Evolutionary conservation across 1,140 invertebrate genomes (phyloP).

Genomic region (Zaprionus kolodkinae): DNA sequence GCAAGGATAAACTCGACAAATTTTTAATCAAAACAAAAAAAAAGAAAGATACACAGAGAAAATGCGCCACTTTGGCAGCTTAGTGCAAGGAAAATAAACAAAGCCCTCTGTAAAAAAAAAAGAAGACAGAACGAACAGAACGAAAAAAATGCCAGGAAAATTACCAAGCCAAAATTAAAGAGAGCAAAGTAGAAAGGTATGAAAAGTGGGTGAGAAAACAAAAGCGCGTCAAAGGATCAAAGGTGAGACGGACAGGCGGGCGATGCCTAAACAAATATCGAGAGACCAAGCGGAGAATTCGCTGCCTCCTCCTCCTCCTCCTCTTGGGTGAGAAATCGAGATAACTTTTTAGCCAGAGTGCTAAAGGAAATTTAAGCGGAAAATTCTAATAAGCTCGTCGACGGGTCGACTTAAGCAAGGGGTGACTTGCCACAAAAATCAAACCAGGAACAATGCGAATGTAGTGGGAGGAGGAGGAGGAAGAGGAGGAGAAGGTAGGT

Average conservation of each 20-base stretch:
- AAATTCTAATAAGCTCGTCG: conserved; percentile 79
- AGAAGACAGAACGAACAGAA: neutral
- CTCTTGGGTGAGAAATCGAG: conserved; percentile 46
- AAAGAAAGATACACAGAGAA: conserved; percentile 51
- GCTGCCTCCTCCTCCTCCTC: too few relatives aligned
- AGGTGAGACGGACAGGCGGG: conserved; percentile 47
- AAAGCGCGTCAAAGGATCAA: conserved; percentile 81
- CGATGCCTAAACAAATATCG: conserved; percentile 74
- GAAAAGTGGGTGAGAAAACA: conserved; percentile 52
- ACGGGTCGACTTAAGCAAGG: conserved; percentile 25
- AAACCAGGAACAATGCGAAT: conserved; percentile 42
- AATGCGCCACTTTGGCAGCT: conserved; percentile 77
- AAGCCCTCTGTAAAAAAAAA: conserved; percentile 12
- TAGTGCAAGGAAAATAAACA: conserved; percentile 77
- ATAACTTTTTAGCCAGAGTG: conserved; percentile 64
- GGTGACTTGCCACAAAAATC: conserved; percentile 47
- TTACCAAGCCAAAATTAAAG: conserved; percentile 73
- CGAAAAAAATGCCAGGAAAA: conserved; percentile 49
- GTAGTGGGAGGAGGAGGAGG: neutral
- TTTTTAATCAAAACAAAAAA: conserved; percentile 76
- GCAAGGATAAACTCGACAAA: conserved; percentile 69
- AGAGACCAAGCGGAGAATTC: conserved; percentile 24
- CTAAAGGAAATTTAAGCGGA: conserved; percentile 80
- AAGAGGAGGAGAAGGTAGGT: too few relatives aligned
- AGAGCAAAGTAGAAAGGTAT: conserved; percentile 41